Evolutionary conservation across 2,113 vertebrate species (phyloP), one percentile per base, ranked within the genome.

Genomic region (Halcyon malimbica): DNA sequence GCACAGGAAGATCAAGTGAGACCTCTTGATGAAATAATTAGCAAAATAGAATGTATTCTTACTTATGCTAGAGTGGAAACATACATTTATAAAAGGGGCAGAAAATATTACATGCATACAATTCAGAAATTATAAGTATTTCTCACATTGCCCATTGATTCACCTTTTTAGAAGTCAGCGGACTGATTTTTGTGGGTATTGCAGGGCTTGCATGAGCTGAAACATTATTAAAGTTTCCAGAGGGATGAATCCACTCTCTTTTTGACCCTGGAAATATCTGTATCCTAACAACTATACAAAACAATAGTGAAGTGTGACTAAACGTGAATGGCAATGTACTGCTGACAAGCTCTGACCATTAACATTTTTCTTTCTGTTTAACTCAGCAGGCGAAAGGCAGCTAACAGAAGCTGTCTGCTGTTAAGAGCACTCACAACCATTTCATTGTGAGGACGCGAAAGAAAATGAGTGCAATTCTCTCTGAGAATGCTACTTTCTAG

Each of bases 311-410:
- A 97, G 95, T 97, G 95, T 96, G 94, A 97, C 97, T 96, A 97
- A 97, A 94, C 25, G 78, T 96, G 97, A 96, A 95, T 95, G 94
- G 94, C 92, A 95, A 67, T 87, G 90, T 75, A 96, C 90, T 87
- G 93, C 96, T 97, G 96, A 96, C 96, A 96, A 95, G 94, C 92
- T 91, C 93, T 87, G 83, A 94, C 95, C 96, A 96, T 96, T 97
- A 96, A 96, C 97, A 96, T 96, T 97, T 97, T 93, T 94, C 93
- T 89, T 92, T 97, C 96, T 97, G 93, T 96, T 91, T 79, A 95
- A 84, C 96, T 95, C 97, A 96, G 96, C 95, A 94, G 97, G 96
- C 33, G 4, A 94, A 96, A 95, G 90, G 97, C 94, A 93, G 92
- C 83, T 44, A 97, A 96, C 95, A 96, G 97, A 95, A 95, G 93